Base-by-base conservation (phyloP, 2,113 vertebrate genomes). In the Solenodon paradoxus region DNA sequence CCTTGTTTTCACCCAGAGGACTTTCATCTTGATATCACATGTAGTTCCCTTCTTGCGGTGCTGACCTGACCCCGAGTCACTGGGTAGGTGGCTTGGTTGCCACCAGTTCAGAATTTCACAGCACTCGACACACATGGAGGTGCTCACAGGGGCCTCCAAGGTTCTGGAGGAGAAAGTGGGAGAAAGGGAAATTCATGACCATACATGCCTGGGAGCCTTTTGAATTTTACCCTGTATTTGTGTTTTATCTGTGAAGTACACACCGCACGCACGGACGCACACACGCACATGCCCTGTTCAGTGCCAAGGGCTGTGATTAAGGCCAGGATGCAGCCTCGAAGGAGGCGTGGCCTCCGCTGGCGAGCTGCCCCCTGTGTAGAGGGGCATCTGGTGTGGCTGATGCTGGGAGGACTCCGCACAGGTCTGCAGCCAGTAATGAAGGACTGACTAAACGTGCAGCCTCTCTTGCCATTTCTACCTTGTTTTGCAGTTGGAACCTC, bases 1-100 rank as follows among this genome's bases (percentile, higher is more conserved):
- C 82, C 20, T 72, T 22, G 35, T 75, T 93, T 87, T 30, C 94
- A 77, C 69, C 61, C 69, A 19, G 64, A 16, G 47, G 59, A 59
- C 80, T 61, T 75, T 78, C 38, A 4, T 61, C 94, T 28, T 40
- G 42, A 24, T 78, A 9, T n/a, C 90, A 16, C 74, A 28, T 9
- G 74, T 9, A 12, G 35, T 64, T 53, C 40, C 71, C 79, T 61
- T 22, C 88, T 81, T 51, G 38, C 20, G 79, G 38, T 8, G 17
- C 9, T 47, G 57, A 55, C 84, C 57, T 32, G 77, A 63, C 2
- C 82, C 24, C 3, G 0, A 9, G 68, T 69, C 38, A 7, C 57
- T 26, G 49, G 64, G 6, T 6, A 15, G 64, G 26, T 66, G 1
- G 49, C 11, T 7, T 17, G 40, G 32, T 26, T 8, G 19, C n/a